Percentiles rank a stretch among this genome's conserved stretches.
These are phyloP conservation scores for Anniella stebbinsi DNA, from an alignment of 2,797 vertebrate genomes.

Conservation along the genomic window DNA sequence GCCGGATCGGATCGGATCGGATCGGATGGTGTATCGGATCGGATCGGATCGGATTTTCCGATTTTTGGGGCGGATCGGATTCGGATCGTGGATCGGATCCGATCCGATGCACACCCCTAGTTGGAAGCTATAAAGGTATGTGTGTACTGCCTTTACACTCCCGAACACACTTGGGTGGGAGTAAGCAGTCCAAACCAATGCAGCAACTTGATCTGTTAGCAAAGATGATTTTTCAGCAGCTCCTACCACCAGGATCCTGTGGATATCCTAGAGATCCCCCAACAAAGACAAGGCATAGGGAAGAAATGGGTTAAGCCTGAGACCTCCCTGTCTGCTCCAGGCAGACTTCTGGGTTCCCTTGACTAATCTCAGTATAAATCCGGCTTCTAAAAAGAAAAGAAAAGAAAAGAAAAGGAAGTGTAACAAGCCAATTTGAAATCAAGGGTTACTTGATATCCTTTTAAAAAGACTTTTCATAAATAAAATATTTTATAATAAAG, in stretches of 20 bases:
- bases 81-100: no score
- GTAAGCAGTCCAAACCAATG: slow-evolving; percentile 1
- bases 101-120: no score
- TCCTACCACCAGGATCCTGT: neutral
- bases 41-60: no score
- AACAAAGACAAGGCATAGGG: neutral
- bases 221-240: neutral
- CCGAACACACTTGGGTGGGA: neutral
- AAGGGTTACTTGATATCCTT: neutral
- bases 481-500: neutral
- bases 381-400: neutral
- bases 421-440: neutral
- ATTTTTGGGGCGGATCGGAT: no score
- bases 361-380: neutral
- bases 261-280: no score
- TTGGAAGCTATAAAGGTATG: no score
- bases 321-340: neutral
- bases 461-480: neutral
- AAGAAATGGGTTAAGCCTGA: neutral
- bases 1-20: no score
- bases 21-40: no score
- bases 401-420: no score
- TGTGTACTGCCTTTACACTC: neutral
- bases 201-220: neutral
- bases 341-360: neutral